Percentiles rank a stretch among this genome's conserved stretches.
Conservation (phyloP, 30 jellyfish, hydroid and myxozoan species). For the Pelagia noctiluca region DNA sequence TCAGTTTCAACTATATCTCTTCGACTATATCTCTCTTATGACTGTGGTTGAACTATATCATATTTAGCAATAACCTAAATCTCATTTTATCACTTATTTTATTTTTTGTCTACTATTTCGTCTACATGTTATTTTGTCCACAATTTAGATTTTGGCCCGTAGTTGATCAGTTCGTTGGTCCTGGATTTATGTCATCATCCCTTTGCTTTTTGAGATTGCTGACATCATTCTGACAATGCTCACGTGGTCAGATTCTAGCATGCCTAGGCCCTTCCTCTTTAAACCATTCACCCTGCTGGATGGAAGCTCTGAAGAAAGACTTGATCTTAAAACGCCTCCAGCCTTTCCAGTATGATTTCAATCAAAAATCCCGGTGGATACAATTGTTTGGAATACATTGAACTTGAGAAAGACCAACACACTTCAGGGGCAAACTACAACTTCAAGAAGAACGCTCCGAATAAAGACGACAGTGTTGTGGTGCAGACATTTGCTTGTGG, state of each 20-base stretch:
- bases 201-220: no score
- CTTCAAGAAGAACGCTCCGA: conserved; percentile 35
- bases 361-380: conserved; percentile 85
- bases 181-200: no score
- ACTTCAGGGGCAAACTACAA: conserved; percentile 81
- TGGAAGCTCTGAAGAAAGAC: neutral
- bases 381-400: conserved; percentile 66
- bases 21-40: no score
- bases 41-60: no score
- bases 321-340: neutral
- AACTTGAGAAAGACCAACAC: conserved; percentile 48
- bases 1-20: no score
- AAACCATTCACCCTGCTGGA: neutral
- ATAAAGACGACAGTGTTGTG: conserved; percentile 46
- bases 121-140: no score
- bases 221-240: no score
- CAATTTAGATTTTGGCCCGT: no score
- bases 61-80: no score
- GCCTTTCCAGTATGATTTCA: conserved; percentile 49
- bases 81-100: no score
- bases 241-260: neutral
- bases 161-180: no score
- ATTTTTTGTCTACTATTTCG: no score
- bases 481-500: conserved; percentile 82
- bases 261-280: neutral